These are phyloP conservation scores for Megalops cyprinoides DNA, from an alignment of 2,797 vertebrate species.

Conservation along the genomic window DNA sequence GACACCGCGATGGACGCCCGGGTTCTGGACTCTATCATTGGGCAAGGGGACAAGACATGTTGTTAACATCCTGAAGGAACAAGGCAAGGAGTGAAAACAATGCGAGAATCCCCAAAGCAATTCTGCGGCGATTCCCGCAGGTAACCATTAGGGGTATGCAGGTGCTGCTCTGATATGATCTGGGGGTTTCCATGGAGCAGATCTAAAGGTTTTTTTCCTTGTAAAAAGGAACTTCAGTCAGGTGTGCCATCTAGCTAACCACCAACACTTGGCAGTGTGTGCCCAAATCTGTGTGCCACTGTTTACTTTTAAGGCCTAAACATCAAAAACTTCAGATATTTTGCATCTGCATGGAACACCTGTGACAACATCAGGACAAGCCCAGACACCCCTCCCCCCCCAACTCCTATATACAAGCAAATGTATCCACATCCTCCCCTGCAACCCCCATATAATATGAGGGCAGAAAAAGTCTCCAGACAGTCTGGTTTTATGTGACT, in stretches of 20 bases:
- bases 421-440: background rate
- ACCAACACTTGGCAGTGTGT: conserved; percentile 4
- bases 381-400: background rate
- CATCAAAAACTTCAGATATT: conserved; percentile 14
- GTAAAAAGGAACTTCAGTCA: conserved; percentile 16
- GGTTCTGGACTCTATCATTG: conserved; percentile 67
- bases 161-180: background rate
- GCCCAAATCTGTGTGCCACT: background rate
- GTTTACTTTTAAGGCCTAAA: conserved; percentile 30
- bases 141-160: conserved; percentile 9
- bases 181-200: background rate
- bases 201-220: conserved; percentile 15
- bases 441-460: background rate
- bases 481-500: conserved; percentile 13
- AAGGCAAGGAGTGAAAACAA: background rate
- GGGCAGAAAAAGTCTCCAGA: background rate
- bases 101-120: background rate
- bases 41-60: background rate
- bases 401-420: conserved; percentile 1
- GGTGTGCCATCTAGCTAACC: conserved; percentile 22
- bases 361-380: conserved; percentile 30
- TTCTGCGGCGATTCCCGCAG: conserved; percentile 23
- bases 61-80: conserved; percentile 6
- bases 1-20: conserved; percentile 71
- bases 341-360: conserved; percentile 1